phyloP scores from a whole-genome alignment of 2,888 invertebrate species.

The Caenorhabditis macrosperma region DNA sequence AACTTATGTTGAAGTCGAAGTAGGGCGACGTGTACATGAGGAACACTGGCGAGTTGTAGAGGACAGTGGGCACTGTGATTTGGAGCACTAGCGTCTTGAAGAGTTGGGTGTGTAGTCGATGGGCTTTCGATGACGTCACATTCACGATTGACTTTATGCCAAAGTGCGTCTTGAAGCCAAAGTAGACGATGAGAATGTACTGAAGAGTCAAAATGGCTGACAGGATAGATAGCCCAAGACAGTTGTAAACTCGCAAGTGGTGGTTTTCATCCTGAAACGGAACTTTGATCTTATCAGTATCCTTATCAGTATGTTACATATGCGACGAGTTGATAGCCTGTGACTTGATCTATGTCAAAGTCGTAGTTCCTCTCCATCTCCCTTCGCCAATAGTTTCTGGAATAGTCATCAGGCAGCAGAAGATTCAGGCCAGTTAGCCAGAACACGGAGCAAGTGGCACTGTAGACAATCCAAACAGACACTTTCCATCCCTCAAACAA shows the following conservation, averaged over 20 bases:
- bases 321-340: background rate
- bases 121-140: background rate
- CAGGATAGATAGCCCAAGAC: background rate
- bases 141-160: background rate
- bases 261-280: background rate
- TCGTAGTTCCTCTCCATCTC: background rate
- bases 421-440: background rate
- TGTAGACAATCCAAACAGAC: background rate
- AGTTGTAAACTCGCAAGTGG: background rate
- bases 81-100: constrained; percentile 15
- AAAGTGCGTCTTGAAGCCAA: background rate
- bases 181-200: background rate
- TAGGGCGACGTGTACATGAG: background rate
- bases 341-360: background rate
- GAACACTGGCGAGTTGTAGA: constrained; percentile 20
- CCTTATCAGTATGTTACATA: background rate
- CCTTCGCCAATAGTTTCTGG: background rate
- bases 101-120: constrained; percentile 18
- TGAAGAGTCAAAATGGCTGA: background rate
- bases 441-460: background rate
- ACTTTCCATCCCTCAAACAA: background rate
- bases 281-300: too few species aligned
- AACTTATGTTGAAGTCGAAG: background rate
- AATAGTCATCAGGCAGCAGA: background rate
- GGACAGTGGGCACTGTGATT: constrained; percentile 7